Base-by-base conservation (phyloP, 2,113 vertebrate genomes). In the Pithys albifrons region DNA sequence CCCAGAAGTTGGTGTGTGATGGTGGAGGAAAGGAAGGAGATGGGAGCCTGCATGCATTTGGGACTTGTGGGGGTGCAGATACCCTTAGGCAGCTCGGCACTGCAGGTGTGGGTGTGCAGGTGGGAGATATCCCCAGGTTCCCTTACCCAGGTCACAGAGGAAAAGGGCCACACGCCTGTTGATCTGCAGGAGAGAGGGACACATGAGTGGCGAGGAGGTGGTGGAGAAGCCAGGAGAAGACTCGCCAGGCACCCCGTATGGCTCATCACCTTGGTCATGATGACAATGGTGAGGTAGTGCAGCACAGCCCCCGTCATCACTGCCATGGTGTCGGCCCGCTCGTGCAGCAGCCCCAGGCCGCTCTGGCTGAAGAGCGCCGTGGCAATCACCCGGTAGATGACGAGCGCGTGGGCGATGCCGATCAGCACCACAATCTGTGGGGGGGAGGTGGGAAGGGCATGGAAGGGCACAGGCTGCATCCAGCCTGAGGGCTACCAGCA, bases 251-350 rank as follows among this genome's bases (percentile, higher is more conserved):
- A 14, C 3, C 52, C 65, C 0, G 0, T 1, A 24, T 1, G 5
- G 0, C 66, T 17, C 17, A 17, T 2, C 91, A 98, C 98, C 98
- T 98, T 98, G 73, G 97, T 99, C 99, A 99, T 99, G 98, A 98
- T 19, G 93, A 99, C 55, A 8, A 99, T 99, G 92, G 98, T 99
- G 61, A 99, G 0, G 18, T 99, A 99, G 94, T 99, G 99, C 90
- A 99, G 96, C 55, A 99, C 97, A 0, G 99, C 99, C 18, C 99
- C 99, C 0, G 98, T 96, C 51, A 98, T 85, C 90, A 99, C 96
- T 0, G 98, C 98, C 3, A 98, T 64, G 5, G 96, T 97, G 96
- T 97, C 97, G 87, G 99, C 98, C 5, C 98, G 86, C 10, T 98
- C 96, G 1, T 17, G 93, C 46, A 99, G 61, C 62, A 99, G 97